phyloP scores from a whole-genome alignment of 30 jellyfish, hydroid and myxozoan species.

The Pseudorhiza aurosa region DNA sequence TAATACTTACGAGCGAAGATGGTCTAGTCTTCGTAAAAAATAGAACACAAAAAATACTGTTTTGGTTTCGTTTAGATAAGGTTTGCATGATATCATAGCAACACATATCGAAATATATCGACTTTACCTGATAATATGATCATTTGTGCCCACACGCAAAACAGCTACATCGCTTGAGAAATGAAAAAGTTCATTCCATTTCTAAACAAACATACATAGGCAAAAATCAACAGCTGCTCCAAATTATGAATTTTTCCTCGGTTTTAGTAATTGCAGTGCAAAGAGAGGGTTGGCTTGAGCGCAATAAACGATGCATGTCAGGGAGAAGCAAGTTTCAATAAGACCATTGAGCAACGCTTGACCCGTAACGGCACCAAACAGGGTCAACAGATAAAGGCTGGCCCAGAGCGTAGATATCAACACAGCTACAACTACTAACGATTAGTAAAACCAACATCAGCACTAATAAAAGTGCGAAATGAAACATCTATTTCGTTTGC shows the following conservation, averaged over 20 bases:
- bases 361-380: conserved; percentile 61
- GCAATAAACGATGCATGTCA: conserved; percentile 60
- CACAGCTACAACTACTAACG: too few relatives aligned
- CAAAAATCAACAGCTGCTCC: background rate
- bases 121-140: conserved; percentile 31
- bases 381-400: conserved; percentile 19
- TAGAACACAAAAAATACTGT: too few relatives aligned
- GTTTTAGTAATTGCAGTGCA: background rate
- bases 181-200: conserved; percentile 13
- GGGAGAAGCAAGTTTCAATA: conserved; percentile 59
- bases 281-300: background rate
- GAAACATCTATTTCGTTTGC: too few relatives aligned
- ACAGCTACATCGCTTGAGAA: conserved; percentile 36
- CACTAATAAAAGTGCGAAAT: too few relatives aligned
- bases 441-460: too few relatives aligned
- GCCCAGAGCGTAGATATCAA: too few relatives aligned
- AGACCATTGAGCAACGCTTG: conserved; percentile 49
- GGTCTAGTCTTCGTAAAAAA: too few relatives aligned
- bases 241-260: background rate
- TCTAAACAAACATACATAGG: background rate
- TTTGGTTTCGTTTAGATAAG: too few relatives aligned
- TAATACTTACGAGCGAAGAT: too few relatives aligned
- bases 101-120: background rate
- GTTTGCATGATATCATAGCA: background rate
- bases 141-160: conserved; percentile 57